These are phyloP conservation scores for Delichon dasypus DNA, from an alignment of 2,797 vertebrate genomes.

Conservation along the genomic window DNA sequence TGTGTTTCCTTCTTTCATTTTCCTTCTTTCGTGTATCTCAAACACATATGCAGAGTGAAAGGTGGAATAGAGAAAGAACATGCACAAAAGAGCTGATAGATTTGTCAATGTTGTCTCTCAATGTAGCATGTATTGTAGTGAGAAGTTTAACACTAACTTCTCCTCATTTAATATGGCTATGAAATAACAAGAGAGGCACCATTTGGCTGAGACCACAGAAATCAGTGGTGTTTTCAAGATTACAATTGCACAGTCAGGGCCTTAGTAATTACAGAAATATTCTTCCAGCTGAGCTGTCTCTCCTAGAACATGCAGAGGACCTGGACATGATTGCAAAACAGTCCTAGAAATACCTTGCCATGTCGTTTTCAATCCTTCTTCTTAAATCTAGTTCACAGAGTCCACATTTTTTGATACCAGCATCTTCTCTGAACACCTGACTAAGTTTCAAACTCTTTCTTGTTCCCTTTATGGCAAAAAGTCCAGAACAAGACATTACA, in stretches of 20 bases:
- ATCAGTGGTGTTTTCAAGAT: background rate
- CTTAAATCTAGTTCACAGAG: background rate
- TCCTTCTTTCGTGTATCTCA: background rate
- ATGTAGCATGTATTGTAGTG: background rate
- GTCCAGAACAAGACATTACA: background rate
- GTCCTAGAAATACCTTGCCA: background rate
- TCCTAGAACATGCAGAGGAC: background rate
- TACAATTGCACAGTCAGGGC: background rate
- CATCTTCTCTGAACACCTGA: background rate
- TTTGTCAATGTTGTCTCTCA: background rate
- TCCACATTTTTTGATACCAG: background rate
- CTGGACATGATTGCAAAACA: background rate
- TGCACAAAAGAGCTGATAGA: background rate
- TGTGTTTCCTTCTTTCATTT: background rate
- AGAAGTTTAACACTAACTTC: background rate
- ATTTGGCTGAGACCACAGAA: background rate
- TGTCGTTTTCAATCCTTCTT: background rate
- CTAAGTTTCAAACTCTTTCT: background rate
- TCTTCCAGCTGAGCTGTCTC: background rate
- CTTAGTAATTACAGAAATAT: background rate
- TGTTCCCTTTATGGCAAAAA: background rate
- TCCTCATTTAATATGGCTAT: background rate
- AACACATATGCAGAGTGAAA: background rate
- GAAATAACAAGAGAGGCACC: background rate
- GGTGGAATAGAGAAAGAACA: background rate